A percentile compares a stretch with the other conserved stretches of the same genome.
Evolutionary conservation across 92 coral and sea anemone genomes (phyloP).

Genomic region (Scolanthus callimorphus): DNA sequence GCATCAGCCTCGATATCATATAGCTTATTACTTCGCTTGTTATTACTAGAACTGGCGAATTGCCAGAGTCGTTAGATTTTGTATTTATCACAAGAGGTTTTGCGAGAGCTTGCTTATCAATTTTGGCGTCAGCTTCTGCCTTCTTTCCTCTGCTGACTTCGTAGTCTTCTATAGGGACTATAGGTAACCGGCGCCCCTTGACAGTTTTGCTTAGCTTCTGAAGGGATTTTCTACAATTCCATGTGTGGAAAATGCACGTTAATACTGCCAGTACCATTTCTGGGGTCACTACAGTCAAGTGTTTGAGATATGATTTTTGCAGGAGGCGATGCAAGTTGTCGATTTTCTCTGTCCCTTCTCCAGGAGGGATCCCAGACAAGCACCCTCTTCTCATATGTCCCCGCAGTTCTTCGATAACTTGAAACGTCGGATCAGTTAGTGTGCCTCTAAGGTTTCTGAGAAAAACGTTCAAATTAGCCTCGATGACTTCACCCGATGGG

Average conservation of each 20-base stretch:
- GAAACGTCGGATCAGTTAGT: slow-evolving; percentile 13
- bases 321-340: slow-evolving; percentile 23
- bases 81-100: slow-evolving; percentile 11
- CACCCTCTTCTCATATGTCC: slow-evolving; percentile 34
- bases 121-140: neutral
- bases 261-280: slow-evolving; percentile 37
- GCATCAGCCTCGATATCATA: slow-evolving; percentile 35
- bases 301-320: slow-evolving; percentile 23
- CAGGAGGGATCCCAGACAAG: slow-evolving; percentile 34
- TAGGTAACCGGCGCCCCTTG: slow-evolving; percentile 3
- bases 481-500: slow-evolving; percentile 23
- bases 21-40: slow-evolving; percentile 25
- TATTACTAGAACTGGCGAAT: slow-evolving; percentile 21
- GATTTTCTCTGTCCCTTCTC: slow-evolving; percentile 32
- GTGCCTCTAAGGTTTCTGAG: slow-evolving; percentile 24
- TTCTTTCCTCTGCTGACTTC: neutral
- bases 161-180: slow-evolving; percentile 25
- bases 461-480: slow-evolving; percentile 24
- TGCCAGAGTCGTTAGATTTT: neutral
- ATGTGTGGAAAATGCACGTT: slow-evolving; percentile 26
- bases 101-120: slow-evolving; percentile 1
- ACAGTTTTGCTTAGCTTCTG: slow-evolving; percentile 11
- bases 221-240: slow-evolving; percentile 30
- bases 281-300: slow-evolving; percentile 32
- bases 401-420: slow-evolving; percentile 18